Conservation (phyloP, 1,140 invertebrate genomes). For the Polypedilum vanderplanki region DNA sequence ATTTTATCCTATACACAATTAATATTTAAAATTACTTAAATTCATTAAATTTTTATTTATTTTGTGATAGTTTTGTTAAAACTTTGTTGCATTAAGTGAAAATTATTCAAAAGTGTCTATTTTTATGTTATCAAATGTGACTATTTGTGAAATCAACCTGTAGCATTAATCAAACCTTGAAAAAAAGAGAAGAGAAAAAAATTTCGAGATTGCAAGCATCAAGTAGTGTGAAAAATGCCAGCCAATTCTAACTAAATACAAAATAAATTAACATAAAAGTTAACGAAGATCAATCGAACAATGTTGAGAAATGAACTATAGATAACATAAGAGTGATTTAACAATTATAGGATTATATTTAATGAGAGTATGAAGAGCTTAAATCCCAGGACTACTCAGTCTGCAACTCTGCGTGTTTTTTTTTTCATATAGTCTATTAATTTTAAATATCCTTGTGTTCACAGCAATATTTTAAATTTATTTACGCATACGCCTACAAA, state of each 20-base stretch:
- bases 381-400: neutral
- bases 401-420: neutral
- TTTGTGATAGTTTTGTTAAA: neutral
- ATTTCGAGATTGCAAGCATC: neutral
- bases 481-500: neutral
- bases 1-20: slow-evolving; percentile 1
- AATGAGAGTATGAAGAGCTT: neutral
- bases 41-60: neutral
- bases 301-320: neutral
- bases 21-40: slow-evolving; percentile 1
- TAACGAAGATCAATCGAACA: neutral
- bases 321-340: neutral
- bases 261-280: slow-evolving; percentile 20
- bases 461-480: neutral
- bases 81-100: neutral
- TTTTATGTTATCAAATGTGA: neutral
- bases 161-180: slow-evolving; percentile 18
- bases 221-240: neutral
- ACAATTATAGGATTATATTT: neutral
- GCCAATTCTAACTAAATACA: neutral
- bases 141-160: neutral
- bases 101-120: neutral
- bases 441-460: neutral
- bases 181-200: neutral
- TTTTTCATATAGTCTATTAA: neutral